These are phyloP conservation scores for Sipha maydis DNA, from an alignment of 2,888 invertebrate genomes.

Conservation along the genomic window DNA sequence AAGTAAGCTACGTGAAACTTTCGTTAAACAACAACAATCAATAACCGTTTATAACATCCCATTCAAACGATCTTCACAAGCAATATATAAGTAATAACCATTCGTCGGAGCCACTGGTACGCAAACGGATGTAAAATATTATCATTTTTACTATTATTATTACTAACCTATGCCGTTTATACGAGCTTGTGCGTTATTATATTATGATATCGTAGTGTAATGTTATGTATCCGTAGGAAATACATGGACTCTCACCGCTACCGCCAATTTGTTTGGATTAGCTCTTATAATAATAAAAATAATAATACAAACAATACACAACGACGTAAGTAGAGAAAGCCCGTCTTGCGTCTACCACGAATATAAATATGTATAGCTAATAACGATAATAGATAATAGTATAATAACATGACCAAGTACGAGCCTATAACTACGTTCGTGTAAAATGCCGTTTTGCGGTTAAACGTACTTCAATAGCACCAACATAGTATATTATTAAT, in stretches of 20 bases:
- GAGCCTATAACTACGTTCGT: too few species aligned
- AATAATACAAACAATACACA: constrained; percentile 2
- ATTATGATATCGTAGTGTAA: background rate
- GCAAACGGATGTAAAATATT: background rate
- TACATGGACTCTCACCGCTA: background rate
- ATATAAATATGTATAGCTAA: background rate
- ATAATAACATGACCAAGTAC: background rate
- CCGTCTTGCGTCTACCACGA: too few species aligned
- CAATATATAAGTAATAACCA: background rate
- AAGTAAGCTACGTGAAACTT: background rate
- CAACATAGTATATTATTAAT: background rate
- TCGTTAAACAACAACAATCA: background rate
- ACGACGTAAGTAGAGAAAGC: constrained; percentile 33
- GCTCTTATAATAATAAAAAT: background rate
- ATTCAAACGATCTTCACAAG: background rate
- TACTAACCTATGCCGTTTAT: background rate
- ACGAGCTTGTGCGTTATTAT: background rate
- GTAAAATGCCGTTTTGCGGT: constrained; percentile 15
- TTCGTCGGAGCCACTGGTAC: background rate
- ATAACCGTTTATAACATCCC: constrained; percentile 7
- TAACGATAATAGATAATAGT: background rate
- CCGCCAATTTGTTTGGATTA: background rate
- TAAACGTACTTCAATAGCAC: background rate
- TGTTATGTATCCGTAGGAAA: background rate
- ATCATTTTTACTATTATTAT: background rate